Base-by-base conservation (phyloP, 2,888 invertebrate genomes). In the Rhagonycha fulva region DNA sequence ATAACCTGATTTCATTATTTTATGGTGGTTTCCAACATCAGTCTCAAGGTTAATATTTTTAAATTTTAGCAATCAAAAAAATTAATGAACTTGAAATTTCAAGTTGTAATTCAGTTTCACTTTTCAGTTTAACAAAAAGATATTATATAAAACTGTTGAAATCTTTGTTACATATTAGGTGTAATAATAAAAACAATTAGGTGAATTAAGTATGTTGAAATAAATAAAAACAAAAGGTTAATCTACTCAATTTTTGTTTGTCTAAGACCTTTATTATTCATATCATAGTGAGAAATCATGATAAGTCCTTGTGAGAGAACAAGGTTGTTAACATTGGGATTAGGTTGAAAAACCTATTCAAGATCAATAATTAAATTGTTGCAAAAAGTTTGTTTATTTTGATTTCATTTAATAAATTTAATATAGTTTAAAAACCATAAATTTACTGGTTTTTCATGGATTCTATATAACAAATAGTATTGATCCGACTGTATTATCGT, bases 41-140 rank as follows among this genome's bases (percentile, higher is more conserved):
- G 79, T 71, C 79, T 76, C 79, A 78, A 79, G 78, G 79, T 71
- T 28, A 63, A 30, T 23, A 67, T 72, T 66, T 72, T 72, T 60
- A 14, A 24, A 19, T 23, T 60, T 19, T 67, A 66, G 67, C 32
- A 47, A 47, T 47, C 47, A 47, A 47, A 47, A 47, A 47, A 47
- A 47, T 47, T 47, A 47, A 47, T 47, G 47, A 47, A 47, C 47
- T 47, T 47, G 47, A 47, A 47, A 47, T 47, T n/a, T n/a, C n/a
- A n/a, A 47, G 9, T 47, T 47, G n/a, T 47, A 47, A 9, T 47
- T 47, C n/a, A n/a, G n/a, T 47, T 47, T 47, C 47, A 47, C 47
- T 47, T 47, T n/a, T 47, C n/a, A 7, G n/a, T 47, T 47, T n/a
- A n/a, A n/a, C 47, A 47, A 47, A n/a, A 19, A 19, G 30, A 47